Evolutionary conservation across 2,113 vertebrate species (phyloP).

Genomic region (Donacobius atricapilla): DNA sequence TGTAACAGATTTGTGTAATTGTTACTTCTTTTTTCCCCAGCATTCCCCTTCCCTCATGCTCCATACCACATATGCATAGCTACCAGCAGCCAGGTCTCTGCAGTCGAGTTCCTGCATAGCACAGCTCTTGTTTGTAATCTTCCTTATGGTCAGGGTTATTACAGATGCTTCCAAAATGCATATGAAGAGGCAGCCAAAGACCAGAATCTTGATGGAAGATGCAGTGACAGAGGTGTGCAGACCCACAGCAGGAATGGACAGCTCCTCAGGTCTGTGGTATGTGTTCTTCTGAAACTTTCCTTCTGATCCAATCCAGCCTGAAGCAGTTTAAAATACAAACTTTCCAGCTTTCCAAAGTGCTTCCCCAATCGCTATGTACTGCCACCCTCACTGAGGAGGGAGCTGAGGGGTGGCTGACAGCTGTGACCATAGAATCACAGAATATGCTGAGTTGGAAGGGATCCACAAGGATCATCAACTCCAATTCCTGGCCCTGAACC

Average conservation of each 20-base stretch:
- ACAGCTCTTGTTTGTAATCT: not conserved
- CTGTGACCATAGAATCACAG: not conserved
- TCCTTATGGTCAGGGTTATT: not conserved
- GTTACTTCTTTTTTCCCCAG: not conserved
- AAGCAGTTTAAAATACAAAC: not conserved
- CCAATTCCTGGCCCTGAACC: not conserved
- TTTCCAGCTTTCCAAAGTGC: not conserved
- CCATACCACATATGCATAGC: not conserved
- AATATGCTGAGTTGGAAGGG: not conserved
- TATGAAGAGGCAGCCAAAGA: not conserved
- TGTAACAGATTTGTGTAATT: not conserved
- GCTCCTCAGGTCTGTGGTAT: not conserved
- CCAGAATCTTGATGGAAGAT: not conserved
- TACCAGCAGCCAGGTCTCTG: not conserved
- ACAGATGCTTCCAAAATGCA: not conserved
- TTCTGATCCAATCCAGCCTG: not conserved
- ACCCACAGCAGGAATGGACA: not conserved
- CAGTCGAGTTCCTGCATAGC: not conserved
- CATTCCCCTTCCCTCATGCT: not conserved
- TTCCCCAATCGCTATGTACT: not conserved
- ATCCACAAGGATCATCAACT: not conserved
- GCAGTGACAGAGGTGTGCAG: not conserved
- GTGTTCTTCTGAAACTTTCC: not conserved
- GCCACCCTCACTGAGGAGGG: not conserved
- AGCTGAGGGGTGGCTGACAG: not conserved